Evolutionary conservation across 2,113 vertebrate species (phyloP), one percentile per base, ranked within the genome.

Genomic region (Chaenocephalus aceratus): DNA sequence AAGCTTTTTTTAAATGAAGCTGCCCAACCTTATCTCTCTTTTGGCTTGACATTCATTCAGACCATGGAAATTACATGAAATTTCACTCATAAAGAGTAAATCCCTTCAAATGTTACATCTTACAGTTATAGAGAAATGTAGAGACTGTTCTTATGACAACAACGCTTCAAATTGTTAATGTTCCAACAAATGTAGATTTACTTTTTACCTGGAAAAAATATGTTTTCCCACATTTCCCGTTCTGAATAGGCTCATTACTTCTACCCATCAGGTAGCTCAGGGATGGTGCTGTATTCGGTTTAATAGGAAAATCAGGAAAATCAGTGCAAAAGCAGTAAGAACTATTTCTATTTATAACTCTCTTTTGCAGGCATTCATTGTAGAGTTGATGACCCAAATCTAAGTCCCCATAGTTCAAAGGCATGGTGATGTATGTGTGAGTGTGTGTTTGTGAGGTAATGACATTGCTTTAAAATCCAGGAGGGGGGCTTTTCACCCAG

Each of bases 361-460:
- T 61, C 34, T 59, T 82, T 84, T 73, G 62, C 77, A 73, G 60
- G 16, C 53, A 59, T 78, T 73, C 74, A 77, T 54, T 75, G 77
- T 70, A 34, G 68, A 80, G 78, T 78, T 84, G 76, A 84, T 79
- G 69, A 84, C 77, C 80, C 54, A 72, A 78, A 77, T 75, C 75
- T 71, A 72, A 71, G 16, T 66, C 65, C 57, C 57, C 11, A 36
- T 21, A 36, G 58, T 70, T 72, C 62, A 70, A 51, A 72, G 63
- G n/a, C 8, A 80, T 75, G 59, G 49, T 30, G 46, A n/a, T 51
- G 41, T 23, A 10, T 69, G 44, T 75, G 6, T n/a, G 51, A 8
- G 51, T 53, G 51, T 53, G 52, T 53, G 52, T 21, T 1, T 36
- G 30, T 46, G 46, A 21, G 65, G n/a, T 53, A n/a, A 69, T 46